Percentiles rank a stretch among this genome's conserved stretches.
phyloP scores from a whole-genome alignment of 2,888 invertebrate species.

The Alentia gelatinosa region DNA sequence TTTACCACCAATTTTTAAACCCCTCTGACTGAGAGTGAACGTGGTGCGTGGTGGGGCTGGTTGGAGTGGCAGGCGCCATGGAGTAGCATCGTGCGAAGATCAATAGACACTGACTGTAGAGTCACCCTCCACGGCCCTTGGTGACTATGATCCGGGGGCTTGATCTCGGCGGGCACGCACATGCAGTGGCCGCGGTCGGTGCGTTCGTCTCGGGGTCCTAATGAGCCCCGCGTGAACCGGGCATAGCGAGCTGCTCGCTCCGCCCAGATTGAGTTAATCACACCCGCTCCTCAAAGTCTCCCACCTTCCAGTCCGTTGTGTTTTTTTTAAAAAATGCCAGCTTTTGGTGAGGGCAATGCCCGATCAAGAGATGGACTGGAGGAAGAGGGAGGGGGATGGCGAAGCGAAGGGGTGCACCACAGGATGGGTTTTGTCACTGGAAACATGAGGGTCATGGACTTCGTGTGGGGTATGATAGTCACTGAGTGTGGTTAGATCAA shows the following conservation, averaged over 20 bases:
- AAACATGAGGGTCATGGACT: too few relatives aligned
- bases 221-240: not conserved
- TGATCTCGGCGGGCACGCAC: not conserved
- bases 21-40: not conserved
- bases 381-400: too few relatives aligned
- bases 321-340: too few relatives aligned
- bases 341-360: too few relatives aligned
- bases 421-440: too few relatives aligned
- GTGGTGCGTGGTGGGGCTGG: not conserved
- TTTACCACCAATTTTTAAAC: not conserved
- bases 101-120: not conserved
- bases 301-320: too few relatives aligned
- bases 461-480: too few relatives aligned
- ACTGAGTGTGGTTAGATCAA: too few relatives aligned
- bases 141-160: not conserved
- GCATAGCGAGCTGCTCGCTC: not conserved
- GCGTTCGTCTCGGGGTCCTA: not conserved
- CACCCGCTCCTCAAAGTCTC: too few relatives aligned
- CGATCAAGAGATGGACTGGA: too few relatives aligned
- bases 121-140: not conserved
- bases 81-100: not conserved
- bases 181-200: not conserved
- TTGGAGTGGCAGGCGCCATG: not conserved
- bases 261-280: constrained; percentile 36
- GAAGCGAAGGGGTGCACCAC: too few relatives aligned